A percentile compares a stretch with the other conserved stretches of the same genome.
Conservation (phyloP, 2,797 vertebrate genomes). For the Spheniscus humboldti region DNA sequence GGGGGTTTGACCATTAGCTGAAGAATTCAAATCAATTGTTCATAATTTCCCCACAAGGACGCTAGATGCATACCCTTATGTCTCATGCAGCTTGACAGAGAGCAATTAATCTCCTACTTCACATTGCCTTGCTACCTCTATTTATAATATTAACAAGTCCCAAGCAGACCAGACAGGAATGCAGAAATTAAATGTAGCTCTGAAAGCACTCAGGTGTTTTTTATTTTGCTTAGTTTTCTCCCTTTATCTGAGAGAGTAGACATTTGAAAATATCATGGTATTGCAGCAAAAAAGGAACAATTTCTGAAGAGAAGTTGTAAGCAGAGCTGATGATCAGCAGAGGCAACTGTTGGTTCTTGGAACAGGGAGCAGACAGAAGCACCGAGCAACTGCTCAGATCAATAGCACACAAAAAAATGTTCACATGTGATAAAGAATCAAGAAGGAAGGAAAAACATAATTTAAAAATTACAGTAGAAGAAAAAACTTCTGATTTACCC, state of each 20-base stretch:
- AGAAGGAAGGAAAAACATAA: background rate
- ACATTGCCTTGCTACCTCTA: background rate
- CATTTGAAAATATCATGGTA: background rate
- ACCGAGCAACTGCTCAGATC: background rate
- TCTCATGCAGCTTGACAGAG: background rate
- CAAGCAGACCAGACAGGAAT: background rate
- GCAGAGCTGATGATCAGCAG: background rate
- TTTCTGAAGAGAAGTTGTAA: background rate
- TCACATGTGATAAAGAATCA: background rate
- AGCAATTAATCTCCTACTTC: background rate
- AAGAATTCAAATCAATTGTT: background rate
- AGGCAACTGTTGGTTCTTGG: background rate
- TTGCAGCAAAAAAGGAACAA: background rate
- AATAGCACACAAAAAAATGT: background rate
- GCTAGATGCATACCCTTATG: background rate
- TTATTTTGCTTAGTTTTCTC: background rate
- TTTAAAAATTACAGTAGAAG: background rate
- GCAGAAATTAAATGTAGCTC: background rate
- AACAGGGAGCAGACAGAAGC: background rate
- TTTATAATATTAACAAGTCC: constrained; percentile 2
- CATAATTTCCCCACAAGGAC: background rate
- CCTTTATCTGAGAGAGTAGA: background rate
- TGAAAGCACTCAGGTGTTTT: background rate
- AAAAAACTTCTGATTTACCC: background rate
- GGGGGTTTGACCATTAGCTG: background rate